These are phyloP conservation scores for Caloenas nicobarica DNA, from an alignment of 2,113 vertebrate species.

Conservation along the genomic window DNA sequence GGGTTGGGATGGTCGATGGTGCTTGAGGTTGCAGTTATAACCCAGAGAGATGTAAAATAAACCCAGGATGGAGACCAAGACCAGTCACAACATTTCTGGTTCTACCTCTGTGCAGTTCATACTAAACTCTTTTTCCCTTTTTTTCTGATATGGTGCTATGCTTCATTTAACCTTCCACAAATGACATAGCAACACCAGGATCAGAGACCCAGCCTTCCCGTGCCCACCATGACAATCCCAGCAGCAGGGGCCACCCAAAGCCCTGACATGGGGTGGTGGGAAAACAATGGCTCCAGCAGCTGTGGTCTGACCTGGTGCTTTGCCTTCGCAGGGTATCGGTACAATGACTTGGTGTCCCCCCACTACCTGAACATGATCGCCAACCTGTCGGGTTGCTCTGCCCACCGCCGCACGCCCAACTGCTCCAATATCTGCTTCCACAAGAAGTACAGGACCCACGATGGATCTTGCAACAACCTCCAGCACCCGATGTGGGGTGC, in stretches of 20 bases:
- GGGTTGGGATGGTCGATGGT: neutral
- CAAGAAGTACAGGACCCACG: constrained; percentile 70
- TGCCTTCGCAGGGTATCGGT: constrained; percentile 67
- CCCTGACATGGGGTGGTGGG: rapidly evolving
- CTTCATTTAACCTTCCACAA: neutral
- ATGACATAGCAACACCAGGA: rapidly evolving
- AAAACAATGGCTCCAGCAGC: rapidly evolving
- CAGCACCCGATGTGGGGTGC: constrained; percentile 77
- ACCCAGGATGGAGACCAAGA: neutral
- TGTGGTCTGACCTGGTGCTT: neutral
- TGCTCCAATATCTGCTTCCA: constrained; percentile 77
- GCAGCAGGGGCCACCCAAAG: neutral
- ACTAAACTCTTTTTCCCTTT: neutral
- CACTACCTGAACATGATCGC: constrained; percentile 77
- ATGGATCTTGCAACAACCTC: constrained; percentile 77
- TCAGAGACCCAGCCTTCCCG: rapidly evolving
- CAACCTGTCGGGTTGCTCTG: constrained; percentile 75
- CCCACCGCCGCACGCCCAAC: constrained; percentile 71
- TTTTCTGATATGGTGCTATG: neutral
- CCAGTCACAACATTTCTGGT: neutral
- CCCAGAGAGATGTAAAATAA: neutral
- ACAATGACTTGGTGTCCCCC: constrained; percentile 76
- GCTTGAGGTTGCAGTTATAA: neutral
- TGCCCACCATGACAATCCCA: neutral
- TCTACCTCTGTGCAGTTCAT: neutral